These are phyloP conservation scores for Phenganax stokvisi DNA, from an alignment of 92 coral and sea anemone species.

Conservation along the genomic window DNA sequence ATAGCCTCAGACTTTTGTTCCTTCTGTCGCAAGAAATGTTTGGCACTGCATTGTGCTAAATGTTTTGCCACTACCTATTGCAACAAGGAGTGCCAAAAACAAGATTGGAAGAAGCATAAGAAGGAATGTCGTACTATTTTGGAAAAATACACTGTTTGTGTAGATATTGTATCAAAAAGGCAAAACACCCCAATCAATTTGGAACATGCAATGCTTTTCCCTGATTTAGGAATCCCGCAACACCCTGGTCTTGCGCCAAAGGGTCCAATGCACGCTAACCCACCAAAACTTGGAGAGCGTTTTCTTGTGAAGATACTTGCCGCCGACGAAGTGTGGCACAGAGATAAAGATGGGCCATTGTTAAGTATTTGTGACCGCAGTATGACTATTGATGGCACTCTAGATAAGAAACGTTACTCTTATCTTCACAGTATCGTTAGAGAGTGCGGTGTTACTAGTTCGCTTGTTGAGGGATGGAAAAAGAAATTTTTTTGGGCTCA, in stretches of 20 bases:
- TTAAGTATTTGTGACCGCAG: slow-evolving; percentile 11
- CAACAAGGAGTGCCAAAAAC: slow-evolving; percentile 20
- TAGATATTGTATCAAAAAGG: not conserved
- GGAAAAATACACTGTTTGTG: slow-evolving; percentile 6
- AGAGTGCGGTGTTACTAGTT: not conserved
- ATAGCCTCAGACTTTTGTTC: not conserved
- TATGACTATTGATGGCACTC: not conserved
- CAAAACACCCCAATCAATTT: not conserved
- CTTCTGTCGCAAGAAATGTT: not conserved
- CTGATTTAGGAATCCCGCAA: not conserved
- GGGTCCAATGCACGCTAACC: slow-evolving; percentile 29
- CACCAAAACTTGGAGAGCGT: slow-evolving; percentile 39
- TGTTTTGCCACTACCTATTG: slow-evolving; percentile 15
- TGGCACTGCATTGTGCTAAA: not conserved
- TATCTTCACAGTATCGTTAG: not conserved
- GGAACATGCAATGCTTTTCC: not conserved
- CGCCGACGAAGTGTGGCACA: slow-evolving; percentile 3
- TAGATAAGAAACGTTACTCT: not conserved
- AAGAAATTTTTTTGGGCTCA: slow-evolving; percentile 10
- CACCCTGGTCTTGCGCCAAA: slow-evolving; percentile 28
- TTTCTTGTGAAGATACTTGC: slow-evolving; percentile 44
- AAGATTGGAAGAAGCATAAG: slow-evolving; percentile 39
- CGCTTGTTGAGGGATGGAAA: not conserved
- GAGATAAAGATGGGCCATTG: not conserved
- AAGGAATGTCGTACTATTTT: slow-evolving; percentile 16